These are phyloP conservation scores for Calidris pugnax DNA, from an alignment of 2,113 vertebrate genomes.

Conservation along the genomic window DNA sequence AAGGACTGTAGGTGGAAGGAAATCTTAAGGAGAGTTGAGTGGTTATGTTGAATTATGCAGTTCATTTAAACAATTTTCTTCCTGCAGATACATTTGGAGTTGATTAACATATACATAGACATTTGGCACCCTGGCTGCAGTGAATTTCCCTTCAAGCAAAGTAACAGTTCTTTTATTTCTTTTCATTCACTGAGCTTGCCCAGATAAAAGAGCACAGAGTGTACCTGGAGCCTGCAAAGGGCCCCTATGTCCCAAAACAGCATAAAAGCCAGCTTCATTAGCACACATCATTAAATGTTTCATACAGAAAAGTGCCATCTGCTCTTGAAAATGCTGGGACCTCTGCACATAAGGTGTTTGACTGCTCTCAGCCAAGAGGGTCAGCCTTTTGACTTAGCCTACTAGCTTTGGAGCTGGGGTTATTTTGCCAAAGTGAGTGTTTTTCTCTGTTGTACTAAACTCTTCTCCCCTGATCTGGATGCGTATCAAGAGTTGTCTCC, in stretches of 20 bases:
- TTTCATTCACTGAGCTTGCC: background rate
- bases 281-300: conserved; percentile 21
- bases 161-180: conserved; percentile 24
- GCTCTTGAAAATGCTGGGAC: conserved; percentile 14
- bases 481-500: background rate
- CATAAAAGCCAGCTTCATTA: background rate
- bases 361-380: background rate
- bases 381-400: background rate
- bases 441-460: background rate
- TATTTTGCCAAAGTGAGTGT: background rate
- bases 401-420: background rate
- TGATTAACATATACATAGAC: background rate
- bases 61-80: conserved; percentile 14
- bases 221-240: background rate
- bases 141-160: conserved; percentile 28
- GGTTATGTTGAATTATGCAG: background rate
- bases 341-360: background rate
- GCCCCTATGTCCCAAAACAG: background rate
- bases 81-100: conserved; percentile 25
- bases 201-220: background rate
- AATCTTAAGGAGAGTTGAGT: background rate
- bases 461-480: background rate
- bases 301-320: background rate
- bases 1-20: background rate
- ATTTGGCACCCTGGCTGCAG: background rate